Percentiles rank a stretch among this genome's conserved stretches.
These are phyloP conservation scores for Phalacrocorax pelagicus DNA, from an alignment of 2,113 vertebrate genomes.

Conservation along the genomic window DNA sequence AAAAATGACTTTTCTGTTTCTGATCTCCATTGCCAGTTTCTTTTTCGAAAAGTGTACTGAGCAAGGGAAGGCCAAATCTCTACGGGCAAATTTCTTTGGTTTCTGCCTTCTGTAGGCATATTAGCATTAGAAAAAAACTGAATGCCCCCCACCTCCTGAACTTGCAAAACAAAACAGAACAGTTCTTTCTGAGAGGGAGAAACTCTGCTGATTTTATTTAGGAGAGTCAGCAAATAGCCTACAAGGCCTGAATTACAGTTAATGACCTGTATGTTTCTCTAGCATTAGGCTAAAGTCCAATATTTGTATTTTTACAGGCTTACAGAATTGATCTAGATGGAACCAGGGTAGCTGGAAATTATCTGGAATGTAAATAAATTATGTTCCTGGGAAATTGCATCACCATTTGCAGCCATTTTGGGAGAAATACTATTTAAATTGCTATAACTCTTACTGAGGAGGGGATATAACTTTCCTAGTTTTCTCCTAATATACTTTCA, in stretches of 20 bases:
- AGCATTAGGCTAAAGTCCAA: background rate
- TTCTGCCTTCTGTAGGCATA: background rate
- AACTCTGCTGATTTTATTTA: background rate
- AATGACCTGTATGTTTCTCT: slow-evolving; percentile 29
- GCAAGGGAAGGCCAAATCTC: background rate
- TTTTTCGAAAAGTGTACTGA: background rate
- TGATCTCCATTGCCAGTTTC: background rate
- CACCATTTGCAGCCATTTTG: background rate
- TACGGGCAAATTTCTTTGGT: background rate
- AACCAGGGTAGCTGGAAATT: background rate
- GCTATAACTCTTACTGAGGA: background rate
- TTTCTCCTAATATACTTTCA: background rate
- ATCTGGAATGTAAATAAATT: slow-evolving; percentile 16
- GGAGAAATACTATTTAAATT: background rate
- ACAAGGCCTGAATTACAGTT: slow-evolving; percentile 26
- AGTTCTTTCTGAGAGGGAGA: background rate
- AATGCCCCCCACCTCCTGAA: background rate
- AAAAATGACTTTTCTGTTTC: background rate
- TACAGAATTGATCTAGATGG: background rate
- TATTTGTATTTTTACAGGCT: slow-evolving; percentile 25
- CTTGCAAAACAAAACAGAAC: background rate
- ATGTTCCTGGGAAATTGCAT: background rate
- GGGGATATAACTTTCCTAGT: background rate
- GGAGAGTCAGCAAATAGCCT: background rate
- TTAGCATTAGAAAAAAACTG: background rate